Evolutionary conservation across 2,113 vertebrate genomes (phyloP), one percentile per base, ranked within the genome.

Genomic region (Catharus minimus): DNA sequence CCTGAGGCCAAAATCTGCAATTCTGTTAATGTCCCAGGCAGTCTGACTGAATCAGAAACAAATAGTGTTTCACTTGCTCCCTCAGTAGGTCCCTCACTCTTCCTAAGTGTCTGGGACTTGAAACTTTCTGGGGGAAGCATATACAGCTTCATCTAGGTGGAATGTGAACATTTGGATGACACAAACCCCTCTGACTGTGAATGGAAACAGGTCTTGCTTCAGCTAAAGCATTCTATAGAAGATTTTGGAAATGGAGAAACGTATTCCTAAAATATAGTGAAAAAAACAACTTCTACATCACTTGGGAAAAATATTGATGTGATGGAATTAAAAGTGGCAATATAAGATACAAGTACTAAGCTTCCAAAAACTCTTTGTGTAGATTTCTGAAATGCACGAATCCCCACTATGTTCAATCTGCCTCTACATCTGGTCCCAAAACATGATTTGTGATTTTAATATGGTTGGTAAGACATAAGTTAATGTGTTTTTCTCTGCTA

Each of bases 361-460:
- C 69, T 76, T 87, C 47, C 41, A 64, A 67, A 86, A 71, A 20
- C 16, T 30, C 17, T 76, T 78, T 3, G 7, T 90, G 41, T 55
- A 62, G 36, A 71, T 92, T 86, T 87, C 71, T 82, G 67, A 94
- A 89, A 77, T 74, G 77, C 14, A 23, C 39, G 36, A 72, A 49
- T 94, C 21, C 33, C 56, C 17, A 52, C 71, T 80, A 93, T 32
- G 50, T 92, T 90, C 49, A 91, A 47, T 93, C 57, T 95, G 82
- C 53, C 47, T 79, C 44, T 88, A 55, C 90, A 82, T 79, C 86
- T 96, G 92, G 72, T 86, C 53, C 41, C 67, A n/a, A 65, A 91
- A 74, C 53, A 57, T 92, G 90, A 90, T 93, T 88, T 90, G 76
- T 61, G 81, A 65, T 71, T 92, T 95, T 93, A 95, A 96, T 96